Percentiles rank a stretch among this genome's conserved stretches.
Evolutionary conservation across 2,113 vertebrate genomes (phyloP).

Genomic region (Aegypius monachus): DNA sequence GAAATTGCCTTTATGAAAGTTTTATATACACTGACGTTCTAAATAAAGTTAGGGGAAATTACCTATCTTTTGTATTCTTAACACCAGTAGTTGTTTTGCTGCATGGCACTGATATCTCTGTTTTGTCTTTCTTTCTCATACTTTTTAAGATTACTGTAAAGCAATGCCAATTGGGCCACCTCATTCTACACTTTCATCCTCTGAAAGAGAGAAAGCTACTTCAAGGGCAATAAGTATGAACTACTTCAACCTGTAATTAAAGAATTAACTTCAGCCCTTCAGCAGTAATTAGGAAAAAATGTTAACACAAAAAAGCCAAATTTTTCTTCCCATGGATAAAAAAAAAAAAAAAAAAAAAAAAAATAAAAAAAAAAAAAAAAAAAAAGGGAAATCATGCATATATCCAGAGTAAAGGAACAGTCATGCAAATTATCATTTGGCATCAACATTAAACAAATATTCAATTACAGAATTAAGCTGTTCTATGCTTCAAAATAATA

Average conservation of each 20-base stretch:
- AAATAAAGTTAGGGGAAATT: not conserved
- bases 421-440: not conserved
- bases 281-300: not conserved
- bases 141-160: not conserved
- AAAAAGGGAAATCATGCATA: not conserved
- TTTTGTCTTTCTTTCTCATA: not conserved
- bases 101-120: not conserved
- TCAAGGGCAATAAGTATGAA: not conserved
- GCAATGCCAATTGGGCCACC: not conserved
- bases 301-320: not conserved
- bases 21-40: not conserved
- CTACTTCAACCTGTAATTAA: not conserved
- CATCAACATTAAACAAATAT: not conserved
- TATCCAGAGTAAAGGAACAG: not conserved
- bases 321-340: not conserved
- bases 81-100: not conserved
- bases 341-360: not conserved
- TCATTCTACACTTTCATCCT: not conserved
- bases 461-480: not conserved
- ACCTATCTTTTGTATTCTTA: not conserved
- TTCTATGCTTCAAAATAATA: not conserved
- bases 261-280: not conserved
- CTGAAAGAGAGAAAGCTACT: not conserved
- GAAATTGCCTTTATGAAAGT: constrained; percentile 12
- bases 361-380: not conserved